Evolutionary conservation across 2,113 vertebrate genomes (phyloP).

Genomic region (Ophthalmolycus amberensis): DNA sequence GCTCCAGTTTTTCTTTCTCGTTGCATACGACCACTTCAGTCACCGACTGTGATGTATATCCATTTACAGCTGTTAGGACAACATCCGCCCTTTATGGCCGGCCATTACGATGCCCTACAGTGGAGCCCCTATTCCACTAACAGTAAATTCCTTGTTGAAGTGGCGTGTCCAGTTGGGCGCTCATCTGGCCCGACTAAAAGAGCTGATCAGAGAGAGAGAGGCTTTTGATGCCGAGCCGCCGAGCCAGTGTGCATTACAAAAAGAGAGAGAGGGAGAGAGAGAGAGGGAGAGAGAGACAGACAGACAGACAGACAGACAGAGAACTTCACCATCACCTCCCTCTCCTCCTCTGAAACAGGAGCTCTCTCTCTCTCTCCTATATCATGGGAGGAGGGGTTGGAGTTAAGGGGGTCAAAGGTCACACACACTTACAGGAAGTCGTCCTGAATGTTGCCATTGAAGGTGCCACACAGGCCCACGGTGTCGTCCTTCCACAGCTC

Average conservation of each 20-base stretch:
- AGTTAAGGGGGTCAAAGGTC: constrained; percentile 45
- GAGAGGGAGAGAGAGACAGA: too few species aligned
- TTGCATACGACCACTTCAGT: constrained; percentile 29
- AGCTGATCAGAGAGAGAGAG: constrained; percentile 50
- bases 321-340: constrained; percentile 56
- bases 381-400: not conserved
- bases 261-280: not conserved
- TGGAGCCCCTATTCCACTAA: constrained; percentile 64
- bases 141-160: constrained; percentile 78
- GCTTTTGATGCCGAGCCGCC: constrained; percentile 71
- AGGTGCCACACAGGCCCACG: constrained; percentile 94
- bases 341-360: constrained; percentile 64
- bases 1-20: constrained; percentile 19
- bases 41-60: constrained; percentile 65
- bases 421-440: constrained; percentile 91
- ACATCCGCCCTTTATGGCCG: constrained; percentile 70
- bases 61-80: constrained; percentile 75
- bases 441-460: constrained; percentile 96
- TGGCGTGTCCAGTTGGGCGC: constrained; percentile 63
- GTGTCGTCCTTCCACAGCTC: constrained; percentile 92
- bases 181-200: constrained; percentile 71
- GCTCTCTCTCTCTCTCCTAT: constrained; percentile 8
- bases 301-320: too few species aligned
- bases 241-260: constrained; percentile 71
- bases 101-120: constrained; percentile 60